Conservation (phyloP, 1,140 invertebrate genomes). For the Micrasema minimum region DNA sequence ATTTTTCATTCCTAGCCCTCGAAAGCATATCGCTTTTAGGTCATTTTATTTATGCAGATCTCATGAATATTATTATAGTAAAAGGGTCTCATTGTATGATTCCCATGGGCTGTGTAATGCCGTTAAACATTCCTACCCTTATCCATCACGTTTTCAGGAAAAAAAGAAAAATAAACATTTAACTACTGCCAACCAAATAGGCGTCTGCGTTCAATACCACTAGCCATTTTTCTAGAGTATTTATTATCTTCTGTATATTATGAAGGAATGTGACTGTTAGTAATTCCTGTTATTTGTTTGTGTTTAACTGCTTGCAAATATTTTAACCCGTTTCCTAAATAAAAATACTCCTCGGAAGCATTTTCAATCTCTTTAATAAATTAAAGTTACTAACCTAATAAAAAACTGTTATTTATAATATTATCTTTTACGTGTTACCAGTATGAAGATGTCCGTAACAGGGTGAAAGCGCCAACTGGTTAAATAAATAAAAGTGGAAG, state of each 20-base stretch:
- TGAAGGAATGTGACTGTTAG: neutral
- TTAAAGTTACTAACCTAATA: too few relatives aligned
- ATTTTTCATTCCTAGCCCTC: neutral
- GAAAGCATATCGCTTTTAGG: conserved; percentile 2
- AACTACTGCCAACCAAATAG: neutral
- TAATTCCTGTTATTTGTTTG: neutral
- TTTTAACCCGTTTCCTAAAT: neutral
- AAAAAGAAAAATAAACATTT: conserved; percentile 11
- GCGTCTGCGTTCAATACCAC: neutral
- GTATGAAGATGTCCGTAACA: too few relatives aligned
- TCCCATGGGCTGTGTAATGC: conserved; percentile 3
- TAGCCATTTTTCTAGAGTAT: neutral
- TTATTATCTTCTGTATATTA: neutral
- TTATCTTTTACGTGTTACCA: too few relatives aligned
- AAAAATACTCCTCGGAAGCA: too few relatives aligned
- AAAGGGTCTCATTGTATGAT: conserved; percentile 19
- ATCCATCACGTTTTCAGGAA: conserved; percentile 15
- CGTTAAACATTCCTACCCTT: conserved; percentile 21
- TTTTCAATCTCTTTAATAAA: too few relatives aligned
- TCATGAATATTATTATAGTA: conserved; percentile 21
- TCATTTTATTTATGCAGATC: conserved; percentile 29
- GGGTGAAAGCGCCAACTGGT: too few relatives aligned
- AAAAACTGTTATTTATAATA: too few relatives aligned
- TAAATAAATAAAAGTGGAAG: too few relatives aligned
- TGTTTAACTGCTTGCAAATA: neutral